Percentiles rank a stretch among this genome's conserved stretches.
Evolutionary conservation across 2,113 vertebrate species (phyloP).

Genomic region (Cavia aperea): DNA sequence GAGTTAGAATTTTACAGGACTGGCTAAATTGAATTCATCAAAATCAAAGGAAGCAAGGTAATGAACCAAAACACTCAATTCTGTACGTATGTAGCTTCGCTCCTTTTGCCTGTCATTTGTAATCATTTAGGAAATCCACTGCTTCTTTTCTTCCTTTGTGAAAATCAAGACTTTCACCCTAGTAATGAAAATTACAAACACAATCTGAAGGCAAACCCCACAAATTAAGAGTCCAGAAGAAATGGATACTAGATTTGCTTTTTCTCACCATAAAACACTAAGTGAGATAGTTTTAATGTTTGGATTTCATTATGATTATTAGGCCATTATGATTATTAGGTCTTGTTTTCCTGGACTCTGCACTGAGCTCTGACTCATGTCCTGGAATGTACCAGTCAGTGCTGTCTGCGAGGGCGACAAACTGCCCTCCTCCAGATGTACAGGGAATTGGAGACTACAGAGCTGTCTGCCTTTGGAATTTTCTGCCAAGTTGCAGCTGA

Average conservation of each 20-base stretch:
- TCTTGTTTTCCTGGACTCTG: background rate
- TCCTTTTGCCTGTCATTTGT: background rate
- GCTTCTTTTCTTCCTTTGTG: background rate
- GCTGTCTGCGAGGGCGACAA: background rate
- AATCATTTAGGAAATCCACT: background rate
- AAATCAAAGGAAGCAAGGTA: background rate
- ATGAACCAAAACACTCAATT: background rate
- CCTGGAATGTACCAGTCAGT: background rate
- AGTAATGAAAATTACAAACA: background rate
- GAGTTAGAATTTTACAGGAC: background rate
- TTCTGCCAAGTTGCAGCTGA: background rate
- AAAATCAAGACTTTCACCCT: background rate
- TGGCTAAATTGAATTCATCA: background rate
- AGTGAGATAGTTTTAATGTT: slow-evolving; percentile 22
- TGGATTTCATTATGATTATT: slow-evolving; percentile 14
- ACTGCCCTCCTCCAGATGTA: background rate
- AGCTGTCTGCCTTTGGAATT: background rate
- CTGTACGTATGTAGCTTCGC: background rate
- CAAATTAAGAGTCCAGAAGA: background rate
- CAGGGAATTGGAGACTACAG: background rate
- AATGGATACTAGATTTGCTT: background rate
- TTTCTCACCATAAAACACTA: background rate
- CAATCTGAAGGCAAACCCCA: background rate
- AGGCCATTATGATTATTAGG: background rate
- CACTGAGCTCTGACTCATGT: background rate